Evolutionary conservation across 2,888 invertebrate species (phyloP).

Genomic region (Eucera pruinosa): DNA sequence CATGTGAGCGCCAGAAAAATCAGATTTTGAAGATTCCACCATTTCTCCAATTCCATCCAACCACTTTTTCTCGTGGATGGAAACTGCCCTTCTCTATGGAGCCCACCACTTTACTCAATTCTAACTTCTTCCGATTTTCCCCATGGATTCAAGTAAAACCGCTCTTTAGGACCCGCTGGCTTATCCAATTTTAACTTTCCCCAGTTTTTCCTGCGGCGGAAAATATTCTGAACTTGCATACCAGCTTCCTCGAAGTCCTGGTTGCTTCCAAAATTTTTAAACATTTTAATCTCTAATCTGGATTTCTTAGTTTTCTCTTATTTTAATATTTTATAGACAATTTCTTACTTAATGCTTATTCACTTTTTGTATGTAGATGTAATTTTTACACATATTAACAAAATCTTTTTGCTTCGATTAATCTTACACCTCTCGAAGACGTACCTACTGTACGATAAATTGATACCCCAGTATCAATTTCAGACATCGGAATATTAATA

Average conservation of each 20-base stretch:
- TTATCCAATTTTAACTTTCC: constrained; percentile 13
- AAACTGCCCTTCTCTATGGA: constrained; percentile 1
- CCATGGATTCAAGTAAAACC: constrained; percentile 1
- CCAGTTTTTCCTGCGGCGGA: too few relatives aligned
- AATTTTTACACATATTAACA: too few relatives aligned
- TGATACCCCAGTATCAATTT: too few relatives aligned
- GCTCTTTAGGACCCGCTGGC: constrained; percentile 8
- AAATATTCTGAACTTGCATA: too few relatives aligned
- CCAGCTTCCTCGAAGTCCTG: background rate
- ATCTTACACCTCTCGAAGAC: too few relatives aligned
- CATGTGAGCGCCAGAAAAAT: background rate
- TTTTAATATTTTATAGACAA: too few relatives aligned
- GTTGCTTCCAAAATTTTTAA: background rate
- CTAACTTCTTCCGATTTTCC: constrained; percentile 18
- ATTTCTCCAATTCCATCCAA: background rate
- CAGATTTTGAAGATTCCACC: constrained; percentile 5
- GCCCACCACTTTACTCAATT: constrained; percentile 4
- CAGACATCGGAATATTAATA: too few relatives aligned
- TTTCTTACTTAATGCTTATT: too few relatives aligned
- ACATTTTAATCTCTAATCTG: background rate
- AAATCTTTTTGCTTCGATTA: too few relatives aligned
- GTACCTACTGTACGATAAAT: too few relatives aligned
- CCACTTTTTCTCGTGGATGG: constrained; percentile 3
- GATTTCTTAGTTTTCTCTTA: background rate
- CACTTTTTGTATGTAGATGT: too few relatives aligned